Evolutionary conservation across 2,888 invertebrate species (phyloP), one percentile per base, ranked within the genome.

Genomic region (Habroteleia sp.): DNA sequence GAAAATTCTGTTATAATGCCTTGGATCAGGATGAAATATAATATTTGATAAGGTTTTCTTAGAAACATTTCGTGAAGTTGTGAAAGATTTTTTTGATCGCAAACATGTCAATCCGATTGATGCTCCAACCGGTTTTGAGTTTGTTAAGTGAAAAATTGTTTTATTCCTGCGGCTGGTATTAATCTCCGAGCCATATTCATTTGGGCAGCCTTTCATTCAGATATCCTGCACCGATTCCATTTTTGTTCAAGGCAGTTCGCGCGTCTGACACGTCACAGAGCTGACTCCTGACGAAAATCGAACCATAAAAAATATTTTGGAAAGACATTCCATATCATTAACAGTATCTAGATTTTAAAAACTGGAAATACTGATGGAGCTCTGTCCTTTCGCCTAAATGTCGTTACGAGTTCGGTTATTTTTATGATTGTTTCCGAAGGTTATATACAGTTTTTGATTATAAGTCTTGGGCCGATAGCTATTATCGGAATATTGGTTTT

Each of bases 221-320:
- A 39, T 31, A 33, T 50, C 65, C 17, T 41, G 39, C 48, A 62
- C 60, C 41, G 56, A 62, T 56, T 66, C 60, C 46, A 71, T 71
- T 54, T 66, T 41, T 62, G 35, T 44, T 72, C 62, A 76, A 75
- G 75, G 60, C 44, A 42, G 65, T 46, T 56, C 11, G 27, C 31
- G 29, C 48, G 50, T 58, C 33, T 39, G 56, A 50, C 52, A 52
- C 63, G 27, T 58, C 14, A 29, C 17, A 20, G 37, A 52, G 63
- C 33, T 25, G 52, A 58, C 37, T 41, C 33, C 31, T 62, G 56
- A 52, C 37, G 63, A 69, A 69, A 69, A 69, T 14, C 17, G 29
- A 42, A 10, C 29, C 17, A 46, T 17, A 27, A 62, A 54, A 14
- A 37, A 31, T n/a, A 17, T 13, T 4, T 46, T 16, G 16, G 6